Evolutionary conservation across 2,888 invertebrate species (phyloP), one percentile per base, ranked within the genome.

Genomic region (Trilocha varians): DNA sequence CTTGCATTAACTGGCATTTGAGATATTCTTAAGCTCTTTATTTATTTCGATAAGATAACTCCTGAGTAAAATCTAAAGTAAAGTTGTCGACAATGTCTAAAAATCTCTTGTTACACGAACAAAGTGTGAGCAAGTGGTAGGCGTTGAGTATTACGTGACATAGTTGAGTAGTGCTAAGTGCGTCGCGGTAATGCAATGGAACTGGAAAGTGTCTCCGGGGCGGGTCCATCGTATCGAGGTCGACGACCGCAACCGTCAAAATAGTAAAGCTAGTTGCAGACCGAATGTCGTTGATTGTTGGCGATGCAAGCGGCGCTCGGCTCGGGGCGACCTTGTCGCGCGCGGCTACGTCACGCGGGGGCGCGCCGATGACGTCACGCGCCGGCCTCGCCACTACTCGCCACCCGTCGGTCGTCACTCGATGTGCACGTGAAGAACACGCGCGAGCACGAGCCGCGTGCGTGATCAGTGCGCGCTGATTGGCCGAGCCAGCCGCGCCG

Each of bases 341-440:
- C 50, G 53, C 65, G 47, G 42, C 53, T 60, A 76, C 76, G 78
- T 78, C 83, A 82, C 68, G 77, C 84, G 79, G 82, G 82, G 87
- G 85, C 79, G 85, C 82, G 84, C 78, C 87, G 87, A 73, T 87
- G 87, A 88, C 88, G 88, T 87, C 86, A 87, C 78, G 65, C 72
- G 37, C 75, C 87, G 87, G 88, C 78, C 85, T 75, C 78, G 67
- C 60, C 60, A 38, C 55, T 67, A 73, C 90, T 78, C 77, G 78
- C 91, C 88, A 88, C 94, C 94, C 94, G 94, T 94, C 89, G 89
- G 82, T 77, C 74, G 89, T 89, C 93, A 93, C 89, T 87, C 90
- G 78, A 76, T 77, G 90, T 88, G 88, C 94, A 95, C 94, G 94
- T 94, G 94, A 93, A 93, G 90, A 90, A 70, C 91, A 90, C 89